Conservation (phyloP, 2,888 invertebrate species). For the Caenorhabditis zanzibari region DNA sequence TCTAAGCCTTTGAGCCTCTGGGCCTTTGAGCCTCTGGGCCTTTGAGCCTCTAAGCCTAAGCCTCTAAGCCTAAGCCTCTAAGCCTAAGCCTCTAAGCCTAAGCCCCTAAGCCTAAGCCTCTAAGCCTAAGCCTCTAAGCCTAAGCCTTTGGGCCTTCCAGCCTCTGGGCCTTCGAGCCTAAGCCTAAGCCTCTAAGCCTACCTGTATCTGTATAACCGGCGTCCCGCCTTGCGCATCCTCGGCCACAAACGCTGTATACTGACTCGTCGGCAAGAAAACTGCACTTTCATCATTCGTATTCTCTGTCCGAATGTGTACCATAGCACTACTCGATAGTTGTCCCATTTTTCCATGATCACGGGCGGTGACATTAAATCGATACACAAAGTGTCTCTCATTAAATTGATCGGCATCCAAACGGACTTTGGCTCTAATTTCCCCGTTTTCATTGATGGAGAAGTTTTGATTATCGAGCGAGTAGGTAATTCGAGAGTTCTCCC, state of each 20-base stretch:
- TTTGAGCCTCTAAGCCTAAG: too few species aligned
- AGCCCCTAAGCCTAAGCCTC: too few species aligned
- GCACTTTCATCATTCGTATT: slow-evolving; percentile 85
- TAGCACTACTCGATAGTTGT: slow-evolving; percentile 79
- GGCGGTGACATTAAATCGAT: slow-evolving; percentile 84
- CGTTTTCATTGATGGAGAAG: slow-evolving; percentile 96
- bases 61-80: too few species aligned
- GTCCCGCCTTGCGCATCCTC: slow-evolving; percentile 83
- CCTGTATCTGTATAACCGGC: slow-evolving; percentile 81
- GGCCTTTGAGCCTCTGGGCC: too few species aligned
- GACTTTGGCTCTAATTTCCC: slow-evolving; percentile 92
- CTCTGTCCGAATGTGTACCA: slow-evolving; percentile 84
- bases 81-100: too few species aligned
- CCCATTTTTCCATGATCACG: slow-evolving; percentile 83
- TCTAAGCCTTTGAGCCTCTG: too few species aligned
- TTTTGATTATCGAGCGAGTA: slow-evolving; percentile 94
- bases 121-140: too few species aligned
- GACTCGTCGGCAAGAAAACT: slow-evolving; percentile 79
- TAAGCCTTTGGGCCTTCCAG: too few species aligned
- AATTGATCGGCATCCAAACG: slow-evolving; percentile 95
- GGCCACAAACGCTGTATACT: slow-evolving; percentile 81
- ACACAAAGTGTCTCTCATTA: slow-evolving; percentile 82
- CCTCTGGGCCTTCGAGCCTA: too few species aligned
- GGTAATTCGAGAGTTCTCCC: slow-evolving; percentile 95
- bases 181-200: slow-evolving; percentile 35